These are phyloP conservation scores for Trematomus loennbergii DNA, from an alignment of 2,113 vertebrate genomes.

Conservation along the genomic window DNA sequence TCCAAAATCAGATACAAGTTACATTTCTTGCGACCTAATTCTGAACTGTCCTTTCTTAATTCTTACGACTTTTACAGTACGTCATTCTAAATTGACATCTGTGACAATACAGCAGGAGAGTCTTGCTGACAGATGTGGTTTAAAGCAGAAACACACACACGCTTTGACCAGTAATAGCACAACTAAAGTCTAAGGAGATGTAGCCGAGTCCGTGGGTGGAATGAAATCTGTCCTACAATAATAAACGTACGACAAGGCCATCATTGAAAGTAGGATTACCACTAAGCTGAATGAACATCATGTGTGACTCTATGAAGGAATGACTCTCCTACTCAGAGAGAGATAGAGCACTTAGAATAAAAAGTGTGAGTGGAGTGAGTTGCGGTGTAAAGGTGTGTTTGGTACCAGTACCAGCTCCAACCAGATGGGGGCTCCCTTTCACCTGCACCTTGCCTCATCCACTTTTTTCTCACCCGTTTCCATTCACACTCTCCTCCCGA, in stretches of 20 bases:
- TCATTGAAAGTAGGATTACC: constrained; percentile 21
- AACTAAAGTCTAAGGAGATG: constrained; percentile 25
- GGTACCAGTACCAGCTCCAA: constrained; percentile 37
- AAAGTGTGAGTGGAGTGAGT: fast-evolving
- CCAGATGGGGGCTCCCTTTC: constrained; percentile 69
- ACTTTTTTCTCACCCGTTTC: constrained; percentile 10
- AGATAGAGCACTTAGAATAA: background rate
- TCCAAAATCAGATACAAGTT: too few species aligned
- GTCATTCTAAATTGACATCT: too few species aligned
- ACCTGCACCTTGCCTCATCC: constrained; percentile 41
- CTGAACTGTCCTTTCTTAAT: too few species aligned
- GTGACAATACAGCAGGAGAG: too few species aligned
- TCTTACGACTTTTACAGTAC: too few species aligned
- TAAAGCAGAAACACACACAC: too few species aligned
- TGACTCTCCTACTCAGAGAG: constrained; percentile 15
- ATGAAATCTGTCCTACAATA: constrained; percentile 31
- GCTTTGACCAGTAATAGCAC: too few species aligned
- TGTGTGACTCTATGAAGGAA: constrained; percentile 21
- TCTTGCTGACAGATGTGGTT: too few species aligned
- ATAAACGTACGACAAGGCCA: background rate
- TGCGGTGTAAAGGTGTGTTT: background rate
- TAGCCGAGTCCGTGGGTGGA: constrained; percentile 3
- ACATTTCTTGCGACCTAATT: too few species aligned
- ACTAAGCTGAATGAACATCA: constrained; percentile 44
- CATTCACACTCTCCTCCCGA: background rate